These are phyloP conservation scores for Diplodus sargus DNA, from an alignment of 2,797 vertebrate genomes.

Conservation along the genomic window DNA sequence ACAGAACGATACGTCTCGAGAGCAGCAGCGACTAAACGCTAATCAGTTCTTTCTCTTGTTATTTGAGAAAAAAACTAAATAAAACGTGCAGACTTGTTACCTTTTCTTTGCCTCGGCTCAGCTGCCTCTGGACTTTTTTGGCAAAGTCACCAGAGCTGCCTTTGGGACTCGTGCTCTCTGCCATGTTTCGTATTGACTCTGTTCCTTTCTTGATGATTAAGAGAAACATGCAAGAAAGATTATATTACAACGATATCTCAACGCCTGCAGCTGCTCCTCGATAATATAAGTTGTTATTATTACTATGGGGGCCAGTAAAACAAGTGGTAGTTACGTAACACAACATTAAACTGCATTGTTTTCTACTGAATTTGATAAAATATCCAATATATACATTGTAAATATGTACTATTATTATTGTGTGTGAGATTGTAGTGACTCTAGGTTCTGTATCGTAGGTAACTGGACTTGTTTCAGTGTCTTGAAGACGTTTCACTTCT, in stretches of 20 bases:
- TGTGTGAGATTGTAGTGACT: not conserved
- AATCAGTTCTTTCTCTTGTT: not conserved
- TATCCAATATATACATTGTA: not conserved
- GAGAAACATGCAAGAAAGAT: conserved; percentile 8
- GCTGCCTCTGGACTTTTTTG: conserved; percentile 91
- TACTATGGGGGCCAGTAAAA: not conserved
- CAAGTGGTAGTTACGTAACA: not conserved
- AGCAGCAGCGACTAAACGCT: not conserved
- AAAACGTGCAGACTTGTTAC: conserved; percentile 71
- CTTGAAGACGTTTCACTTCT: too few species aligned
- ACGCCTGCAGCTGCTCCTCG: not conserved
- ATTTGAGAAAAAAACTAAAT: conserved; percentile 3
- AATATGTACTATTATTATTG: not conserved
- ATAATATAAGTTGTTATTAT: not conserved
- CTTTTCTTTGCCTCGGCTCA: conserved; percentile 96
- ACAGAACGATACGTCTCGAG: conserved; percentile 16
- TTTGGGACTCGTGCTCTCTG: conserved; percentile 77
- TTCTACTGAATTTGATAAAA: too few species aligned
- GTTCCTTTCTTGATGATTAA: conserved; percentile 40
- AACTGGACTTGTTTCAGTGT: too few species aligned
- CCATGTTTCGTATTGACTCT: conserved; percentile 53
- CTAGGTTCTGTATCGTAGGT: too few species aligned
- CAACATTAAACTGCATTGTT: not conserved
- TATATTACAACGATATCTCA: not conserved
- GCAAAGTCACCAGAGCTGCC: conserved; percentile 89